phyloP scores from a whole-genome alignment of 2,113 vertebrate genomes.

The Gasterosteus aculeatus region DNA sequence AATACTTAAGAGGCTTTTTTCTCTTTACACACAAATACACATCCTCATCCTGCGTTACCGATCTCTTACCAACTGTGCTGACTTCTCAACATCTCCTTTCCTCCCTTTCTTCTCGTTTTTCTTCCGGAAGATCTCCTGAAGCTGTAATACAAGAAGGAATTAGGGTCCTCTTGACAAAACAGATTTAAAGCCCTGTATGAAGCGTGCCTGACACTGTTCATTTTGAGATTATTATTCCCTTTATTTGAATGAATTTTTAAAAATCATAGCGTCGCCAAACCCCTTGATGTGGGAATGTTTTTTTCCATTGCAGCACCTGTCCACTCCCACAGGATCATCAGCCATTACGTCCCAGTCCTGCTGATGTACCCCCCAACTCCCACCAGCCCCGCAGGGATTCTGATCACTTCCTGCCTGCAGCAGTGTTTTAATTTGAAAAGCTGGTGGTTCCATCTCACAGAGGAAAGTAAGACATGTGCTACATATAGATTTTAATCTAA shows the following conservation, averaged over 20 bases:
- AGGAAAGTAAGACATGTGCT: slow-evolving; percentile 12
- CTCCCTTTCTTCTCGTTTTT: slow-evolving; percentile 96
- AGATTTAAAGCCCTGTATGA: slow-evolving; percentile 37
- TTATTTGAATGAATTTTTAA: slow-evolving; percentile 6
- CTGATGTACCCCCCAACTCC: slow-evolving; percentile 36
- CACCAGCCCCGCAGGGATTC: slow-evolving; percentile 37
- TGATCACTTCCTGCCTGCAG: slow-evolving; percentile 42
- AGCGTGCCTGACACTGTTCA: background rate
- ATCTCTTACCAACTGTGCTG: slow-evolving; percentile 91
- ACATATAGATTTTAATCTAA: background rate
- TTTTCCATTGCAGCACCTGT: slow-evolving; percentile 41
- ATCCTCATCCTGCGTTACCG: background rate
- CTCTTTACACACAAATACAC: background rate
- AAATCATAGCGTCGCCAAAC: background rate
- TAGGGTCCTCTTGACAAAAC: slow-evolving; percentile 22
- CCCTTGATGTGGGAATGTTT: slow-evolving; percentile 11
- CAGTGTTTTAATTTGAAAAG: slow-evolving; percentile 32
- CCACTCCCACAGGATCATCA: slow-evolving; percentile 41
- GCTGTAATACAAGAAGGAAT: slow-evolving; percentile 75
- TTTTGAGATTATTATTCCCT: background rate
- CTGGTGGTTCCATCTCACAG: slow-evolving; percentile 9
- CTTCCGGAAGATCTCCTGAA: slow-evolving; percentile 98
- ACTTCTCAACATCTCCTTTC: slow-evolving; percentile 94
- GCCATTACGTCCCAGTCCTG: slow-evolving; percentile 30
- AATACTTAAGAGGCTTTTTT: background rate